Evolutionary conservation across 2,888 invertebrate genomes (phyloP).

Genomic region (Xylota segnis): DNA sequence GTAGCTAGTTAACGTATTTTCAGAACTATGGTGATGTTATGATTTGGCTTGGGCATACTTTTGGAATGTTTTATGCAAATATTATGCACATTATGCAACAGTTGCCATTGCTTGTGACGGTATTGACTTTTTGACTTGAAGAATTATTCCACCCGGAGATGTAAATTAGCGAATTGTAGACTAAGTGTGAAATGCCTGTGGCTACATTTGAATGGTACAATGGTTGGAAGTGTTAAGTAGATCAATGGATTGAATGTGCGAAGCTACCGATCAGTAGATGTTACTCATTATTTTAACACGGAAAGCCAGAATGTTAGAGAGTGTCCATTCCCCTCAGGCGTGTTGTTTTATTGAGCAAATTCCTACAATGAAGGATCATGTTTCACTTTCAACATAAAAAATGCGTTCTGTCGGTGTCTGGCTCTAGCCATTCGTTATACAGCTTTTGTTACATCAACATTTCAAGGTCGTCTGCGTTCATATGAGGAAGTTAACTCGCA

Average conservation of each 20-base stretch:
- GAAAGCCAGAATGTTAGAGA: not conserved
- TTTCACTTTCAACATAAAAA: not conserved
- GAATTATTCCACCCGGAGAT: not conserved
- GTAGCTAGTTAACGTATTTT: not conserved
- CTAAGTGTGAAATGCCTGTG: conserved; percentile 1
- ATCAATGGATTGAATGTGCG: not conserved
- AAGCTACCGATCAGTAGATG: not conserved
- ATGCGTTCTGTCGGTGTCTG: not conserved
- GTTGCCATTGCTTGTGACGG: not conserved
- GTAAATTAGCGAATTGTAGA: conserved; percentile 16
- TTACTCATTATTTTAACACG: not conserved
- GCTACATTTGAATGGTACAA: not conserved
- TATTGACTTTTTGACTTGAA: not conserved
- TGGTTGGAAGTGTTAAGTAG: not conserved
- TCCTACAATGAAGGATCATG: not conserved
- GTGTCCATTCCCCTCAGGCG: no score
- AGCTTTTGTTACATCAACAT: not conserved
- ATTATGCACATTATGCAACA: conserved; percentile 35
- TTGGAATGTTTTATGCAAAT: conserved; percentile 10
- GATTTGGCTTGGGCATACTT: conserved; percentile 5
- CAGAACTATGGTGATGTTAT: not conserved
- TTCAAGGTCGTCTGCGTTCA: not conserved
- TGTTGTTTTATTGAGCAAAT: no score
- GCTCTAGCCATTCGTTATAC: not conserved
- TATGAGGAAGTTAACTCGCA: not conserved